phyloP scores from a whole-genome alignment of 2,113 vertebrate species.

The Marcusenius ussheri region DNA sequence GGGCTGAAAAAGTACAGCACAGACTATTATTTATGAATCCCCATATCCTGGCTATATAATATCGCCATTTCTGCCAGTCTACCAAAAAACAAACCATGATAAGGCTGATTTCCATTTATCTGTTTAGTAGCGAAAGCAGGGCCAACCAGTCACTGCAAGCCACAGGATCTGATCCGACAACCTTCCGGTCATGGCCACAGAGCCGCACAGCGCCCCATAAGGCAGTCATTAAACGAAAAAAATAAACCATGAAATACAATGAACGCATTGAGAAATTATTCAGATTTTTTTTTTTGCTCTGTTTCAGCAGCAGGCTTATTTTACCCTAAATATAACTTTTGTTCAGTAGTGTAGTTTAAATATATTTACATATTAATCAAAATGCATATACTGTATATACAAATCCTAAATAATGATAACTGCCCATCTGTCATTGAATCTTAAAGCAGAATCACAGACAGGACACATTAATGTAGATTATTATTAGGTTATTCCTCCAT shows the following conservation, averaged over 20 bases:
- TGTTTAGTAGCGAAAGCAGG: not conserved
- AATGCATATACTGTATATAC: not conserved
- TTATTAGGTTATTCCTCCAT: not conserved
- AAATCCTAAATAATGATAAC: not conserved
- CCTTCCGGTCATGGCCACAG: not conserved
- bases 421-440: not conserved
- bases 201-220: not conserved
- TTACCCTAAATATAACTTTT: not conserved
- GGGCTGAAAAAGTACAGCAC: constrained; percentile 60
- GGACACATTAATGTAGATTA: not conserved
- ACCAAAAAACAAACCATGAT: not conserved
- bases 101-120: not conserved
- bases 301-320: not conserved
- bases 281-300: not conserved
- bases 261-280: not conserved
- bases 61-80: not conserved
- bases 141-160: not conserved
- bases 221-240: not conserved
- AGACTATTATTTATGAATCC: not conserved
- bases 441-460: not conserved
- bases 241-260: not conserved
- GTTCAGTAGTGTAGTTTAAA: not conserved
- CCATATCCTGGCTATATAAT: not conserved
- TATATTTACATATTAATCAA: not conserved
- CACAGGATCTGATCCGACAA: not conserved